A percentile compares a stretch with the other conserved stretches of the same genome.
phyloP scores from a whole-genome alignment of 1,140 invertebrate species.

The Pararge aegeria region DNA sequence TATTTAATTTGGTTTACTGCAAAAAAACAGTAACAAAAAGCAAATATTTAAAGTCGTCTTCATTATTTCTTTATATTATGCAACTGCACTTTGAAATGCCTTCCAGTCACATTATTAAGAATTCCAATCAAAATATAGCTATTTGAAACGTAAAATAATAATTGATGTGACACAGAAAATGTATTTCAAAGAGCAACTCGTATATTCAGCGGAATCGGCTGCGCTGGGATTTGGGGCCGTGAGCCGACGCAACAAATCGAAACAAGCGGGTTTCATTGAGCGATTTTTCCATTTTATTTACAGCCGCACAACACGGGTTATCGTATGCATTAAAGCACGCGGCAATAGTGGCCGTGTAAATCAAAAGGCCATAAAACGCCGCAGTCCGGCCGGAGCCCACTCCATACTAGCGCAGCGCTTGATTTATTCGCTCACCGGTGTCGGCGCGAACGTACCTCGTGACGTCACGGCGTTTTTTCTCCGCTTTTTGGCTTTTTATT shows the following conservation, averaged over 20 bases:
- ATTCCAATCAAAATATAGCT: neutral
- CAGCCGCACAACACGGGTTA: conserved; percentile 42
- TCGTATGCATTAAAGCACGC: conserved; percentile 57
- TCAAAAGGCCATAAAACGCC: conserved; percentile 67
- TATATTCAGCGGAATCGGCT: conserved; percentile 9
- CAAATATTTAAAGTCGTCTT: no score
- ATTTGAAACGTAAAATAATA: neutral
- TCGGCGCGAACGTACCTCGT: conserved; percentile 67
- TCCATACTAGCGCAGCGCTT: conserved; percentile 60
- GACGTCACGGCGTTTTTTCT: conserved; percentile 71
- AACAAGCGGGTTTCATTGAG: conserved; percentile 40
- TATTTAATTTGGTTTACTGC: no score
- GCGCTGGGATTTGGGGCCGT: neutral
- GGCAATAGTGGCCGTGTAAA: conserved; percentile 61
- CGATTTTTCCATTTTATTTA: conserved; percentile 44
- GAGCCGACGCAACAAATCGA: conserved; percentile 31
- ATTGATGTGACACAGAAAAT: neutral
- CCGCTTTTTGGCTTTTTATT: conserved; percentile 62
- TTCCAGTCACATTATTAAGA: no score
- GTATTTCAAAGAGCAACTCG: neutral
- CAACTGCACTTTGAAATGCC: no score
- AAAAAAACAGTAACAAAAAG: no score
- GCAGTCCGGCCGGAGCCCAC: conserved; percentile 59
- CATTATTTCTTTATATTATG: no score
- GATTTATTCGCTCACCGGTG: conserved; percentile 70